Percentiles rank a stretch among this genome's conserved stretches.
These are phyloP conservation scores for Eupithecia abbreviata DNA, from an alignment of 2,888 invertebrate species.

Conservation along the genomic window DNA sequence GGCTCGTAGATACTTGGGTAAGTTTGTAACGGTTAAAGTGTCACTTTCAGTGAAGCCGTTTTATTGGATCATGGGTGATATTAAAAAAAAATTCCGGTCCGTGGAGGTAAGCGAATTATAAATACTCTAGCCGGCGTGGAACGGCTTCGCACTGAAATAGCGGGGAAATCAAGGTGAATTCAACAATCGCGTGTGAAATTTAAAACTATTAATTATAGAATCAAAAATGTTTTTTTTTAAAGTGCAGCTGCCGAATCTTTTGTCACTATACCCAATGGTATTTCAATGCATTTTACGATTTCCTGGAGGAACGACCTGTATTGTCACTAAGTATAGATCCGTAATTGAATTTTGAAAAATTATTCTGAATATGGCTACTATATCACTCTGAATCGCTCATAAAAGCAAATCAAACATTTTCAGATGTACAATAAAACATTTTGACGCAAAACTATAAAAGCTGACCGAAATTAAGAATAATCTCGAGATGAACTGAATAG, in stretches of 20 bases:
- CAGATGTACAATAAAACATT: neutral
- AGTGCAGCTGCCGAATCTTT: neutral
- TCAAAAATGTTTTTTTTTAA: neutral
- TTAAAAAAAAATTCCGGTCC: conserved; percentile 25
- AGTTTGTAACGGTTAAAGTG: neutral
- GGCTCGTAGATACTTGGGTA: too few species aligned
- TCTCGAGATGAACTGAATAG: conserved; percentile 4
- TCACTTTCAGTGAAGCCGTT: conserved; percentile 30
- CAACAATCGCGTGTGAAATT: neutral
- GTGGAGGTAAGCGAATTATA: conserved; percentile 32
- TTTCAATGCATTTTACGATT: too few species aligned
- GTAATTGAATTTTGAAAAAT: neutral
- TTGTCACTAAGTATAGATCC: too few species aligned
- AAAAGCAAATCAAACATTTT: neutral
- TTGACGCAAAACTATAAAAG: neutral
- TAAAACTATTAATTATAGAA: neutral
- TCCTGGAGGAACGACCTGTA: too few species aligned
- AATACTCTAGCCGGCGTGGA: conserved; percentile 24
- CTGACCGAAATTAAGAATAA: conserved; percentile 2
- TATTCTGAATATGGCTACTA: neutral
- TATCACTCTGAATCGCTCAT: neutral
- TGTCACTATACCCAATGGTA: neutral
- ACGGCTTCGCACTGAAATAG: conserved; percentile 34
- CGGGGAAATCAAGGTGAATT: conserved; percentile 27
- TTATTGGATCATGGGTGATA: conserved; percentile 14